Evolutionary conservation across 2,113 vertebrate genomes (phyloP).

Genomic region (Colossoma macropomum): DNA sequence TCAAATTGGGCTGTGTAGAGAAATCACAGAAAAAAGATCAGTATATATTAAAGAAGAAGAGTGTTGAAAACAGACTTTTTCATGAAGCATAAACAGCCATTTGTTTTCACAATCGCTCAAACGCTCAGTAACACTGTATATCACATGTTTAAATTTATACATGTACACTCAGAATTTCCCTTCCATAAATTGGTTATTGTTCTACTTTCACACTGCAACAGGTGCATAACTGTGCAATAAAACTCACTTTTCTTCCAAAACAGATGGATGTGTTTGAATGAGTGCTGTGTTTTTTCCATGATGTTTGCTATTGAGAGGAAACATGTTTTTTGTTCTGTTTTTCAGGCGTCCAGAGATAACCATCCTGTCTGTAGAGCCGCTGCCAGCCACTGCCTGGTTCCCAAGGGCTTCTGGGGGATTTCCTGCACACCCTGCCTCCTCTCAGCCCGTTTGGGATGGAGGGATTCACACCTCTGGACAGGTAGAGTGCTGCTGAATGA

Average conservation of each 20-base stretch:
- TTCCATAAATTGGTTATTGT: not conserved
- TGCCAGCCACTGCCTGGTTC: slow-evolving; percentile 84
- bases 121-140: too few relatives aligned
- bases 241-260: not conserved
- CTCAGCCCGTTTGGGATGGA: slow-evolving; percentile 79
- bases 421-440: slow-evolving; percentile 68
- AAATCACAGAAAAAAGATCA: too few relatives aligned
- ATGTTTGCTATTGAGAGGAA: not conserved
- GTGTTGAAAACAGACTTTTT: too few relatives aligned
- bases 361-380: slow-evolving; percentile 87
- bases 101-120: too few relatives aligned
- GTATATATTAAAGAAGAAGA: too few relatives aligned
- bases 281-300: not conserved
- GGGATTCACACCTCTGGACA: slow-evolving; percentile 77
- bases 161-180: too few relatives aligned
- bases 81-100: too few relatives aligned
- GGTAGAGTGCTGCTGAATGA: slow-evolving; percentile 65
- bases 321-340: slow-evolving; percentile 22
- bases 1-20: too few relatives aligned
- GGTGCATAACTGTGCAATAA: too few relatives aligned
- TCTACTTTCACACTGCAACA: not conserved
- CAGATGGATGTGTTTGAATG: not conserved
- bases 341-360: slow-evolving; percentile 90
- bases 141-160: too few relatives aligned
- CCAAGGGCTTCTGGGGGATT: slow-evolving; percentile 70